A percentile compares a stretch with the other conserved stretches of the same genome.
Conservation (phyloP, 2,113 vertebrate species). For the Chaetodon auriga region DNA sequence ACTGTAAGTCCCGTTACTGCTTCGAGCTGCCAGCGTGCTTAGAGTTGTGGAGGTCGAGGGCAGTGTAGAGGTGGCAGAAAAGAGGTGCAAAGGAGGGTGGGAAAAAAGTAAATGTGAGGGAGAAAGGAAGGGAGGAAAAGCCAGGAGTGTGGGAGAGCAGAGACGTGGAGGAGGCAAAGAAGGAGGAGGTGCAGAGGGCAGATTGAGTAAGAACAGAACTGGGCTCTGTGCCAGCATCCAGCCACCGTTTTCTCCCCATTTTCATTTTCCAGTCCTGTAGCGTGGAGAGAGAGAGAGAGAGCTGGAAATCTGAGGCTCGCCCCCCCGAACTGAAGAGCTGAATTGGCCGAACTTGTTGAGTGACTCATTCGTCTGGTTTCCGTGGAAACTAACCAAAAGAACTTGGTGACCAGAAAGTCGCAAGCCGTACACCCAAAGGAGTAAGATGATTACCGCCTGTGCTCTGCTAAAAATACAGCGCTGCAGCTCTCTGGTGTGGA, state of each 20-base stretch:
- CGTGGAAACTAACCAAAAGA: slow-evolving; percentile 67
- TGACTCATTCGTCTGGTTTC: slow-evolving; percentile 80
- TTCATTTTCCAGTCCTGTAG: slow-evolving; percentile 63
- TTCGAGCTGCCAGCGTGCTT: not conserved
- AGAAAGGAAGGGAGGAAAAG: slow-evolving; percentile 34
- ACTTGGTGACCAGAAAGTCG: slow-evolving; percentile 60
- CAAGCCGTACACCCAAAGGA: slow-evolving; percentile 47
- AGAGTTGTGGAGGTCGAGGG: not conserved
- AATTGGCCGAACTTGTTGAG: slow-evolving; percentile 48
- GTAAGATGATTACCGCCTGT: slow-evolving; percentile 59
- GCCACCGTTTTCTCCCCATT: slow-evolving; percentile 47
- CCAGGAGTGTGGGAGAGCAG: slow-evolving; percentile 47
- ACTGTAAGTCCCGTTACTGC: not conserved
- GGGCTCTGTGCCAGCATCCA: slow-evolving; percentile 52
- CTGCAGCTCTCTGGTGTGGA: not conserved
- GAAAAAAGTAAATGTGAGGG: not conserved
- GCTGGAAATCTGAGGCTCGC: slow-evolving; percentile 34
- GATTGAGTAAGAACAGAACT: slow-evolving; percentile 63
- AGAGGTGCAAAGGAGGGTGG: not conserved
- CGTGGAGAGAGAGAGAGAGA: slow-evolving; percentile 5
- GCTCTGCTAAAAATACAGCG: slow-evolving; percentile 65
- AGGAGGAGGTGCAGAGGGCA: slow-evolving; percentile 17
- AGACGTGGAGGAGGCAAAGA: slow-evolving; percentile 8
- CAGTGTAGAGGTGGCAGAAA: not conserved
- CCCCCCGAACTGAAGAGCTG: slow-evolving; percentile 44